Evolutionary conservation across 92 coral and sea anemone genomes (phyloP), one percentile per base, ranked within the genome.

Genomic region (Zoanthus sociatus): DNA sequence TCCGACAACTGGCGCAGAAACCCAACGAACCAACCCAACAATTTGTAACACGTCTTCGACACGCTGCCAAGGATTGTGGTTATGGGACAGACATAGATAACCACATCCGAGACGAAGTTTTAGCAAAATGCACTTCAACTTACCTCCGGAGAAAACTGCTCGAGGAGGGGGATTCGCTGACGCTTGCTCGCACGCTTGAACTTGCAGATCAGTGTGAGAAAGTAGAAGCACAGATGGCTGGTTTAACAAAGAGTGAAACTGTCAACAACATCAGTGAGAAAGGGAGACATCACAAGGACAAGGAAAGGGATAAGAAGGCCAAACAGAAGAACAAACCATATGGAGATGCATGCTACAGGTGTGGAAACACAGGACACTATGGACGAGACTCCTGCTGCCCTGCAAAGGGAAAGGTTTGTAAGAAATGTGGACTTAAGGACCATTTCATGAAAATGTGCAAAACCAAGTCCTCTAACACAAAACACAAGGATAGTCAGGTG

Each of bases 51-150:
- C 46, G 78, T 7, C 56, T 69, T 4, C 71, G 78, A 72, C 17
- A 51, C 33, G 17, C 63, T 46, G 87, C 61, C 9, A 71, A 87
- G 21, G 88, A 79, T 83, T 88, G 91, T 58, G 70, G 70, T 53
- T 89, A 82, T 51, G 92, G 66, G 6, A 1, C 17, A 13, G 18
- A 58, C 64, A 56, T 31, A 2, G 84, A 76, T 14, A 86, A 20
- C 10, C 71, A 67, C 37, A 67, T 67, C 37, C 7, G 71, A 18
- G 33, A 67, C 71, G 33, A 67, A 42, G 44, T 87, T 26, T 26
- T 18, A 31, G 18, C 71, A 13, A 58, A 58, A 58, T 58, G 66
- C 14, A 67, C 3, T 4, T 18, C 8, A 17, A 63, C 48, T 55
- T 45, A 81, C 32, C 37, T 46, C 73, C 56, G 42, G 53, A 81